Evolutionary conservation across 2,797 vertebrate genomes (phyloP).

Genomic region (Momotus momota): DNA sequence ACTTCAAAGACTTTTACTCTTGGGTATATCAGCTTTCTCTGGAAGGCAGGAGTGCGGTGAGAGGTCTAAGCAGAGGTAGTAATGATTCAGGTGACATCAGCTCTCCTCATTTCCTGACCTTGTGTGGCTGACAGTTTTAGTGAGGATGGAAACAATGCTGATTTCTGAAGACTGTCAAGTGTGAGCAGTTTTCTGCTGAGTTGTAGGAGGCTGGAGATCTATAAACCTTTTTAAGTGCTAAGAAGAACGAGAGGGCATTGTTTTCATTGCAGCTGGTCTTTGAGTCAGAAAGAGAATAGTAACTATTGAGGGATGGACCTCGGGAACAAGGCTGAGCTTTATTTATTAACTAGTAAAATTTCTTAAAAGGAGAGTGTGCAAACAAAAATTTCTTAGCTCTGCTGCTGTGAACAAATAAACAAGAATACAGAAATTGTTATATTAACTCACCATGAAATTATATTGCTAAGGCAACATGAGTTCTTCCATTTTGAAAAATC

Average conservation of each 20-base stretch:
- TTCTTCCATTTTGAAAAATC: not conserved
- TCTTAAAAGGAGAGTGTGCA: slow-evolving; percentile 69
- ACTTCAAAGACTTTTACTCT: slow-evolving; percentile 55
- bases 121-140: slow-evolving; percentile 61
- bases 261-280: slow-evolving; percentile 68
- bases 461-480: not conserved
- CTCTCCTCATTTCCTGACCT: slow-evolving; percentile 72
- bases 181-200: slow-evolving; percentile 78
- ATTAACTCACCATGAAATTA: slow-evolving; percentile 6
- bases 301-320: slow-evolving; percentile 43
- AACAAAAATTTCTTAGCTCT: slow-evolving; percentile 53
- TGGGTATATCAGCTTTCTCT: slow-evolving; percentile 3
- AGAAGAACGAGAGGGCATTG: slow-evolving; percentile 64
- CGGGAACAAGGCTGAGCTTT: slow-evolving; percentile 60
- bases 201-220: slow-evolving; percentile 81
- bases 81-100: slow-evolving; percentile 51
- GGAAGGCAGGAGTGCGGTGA: slow-evolving; percentile 23
- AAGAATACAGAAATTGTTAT: not conserved
- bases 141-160: slow-evolving; percentile 52
- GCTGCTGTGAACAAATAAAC: slow-evolving; percentile 12
- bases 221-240: slow-evolving; percentile 80
- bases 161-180: slow-evolving; percentile 79
- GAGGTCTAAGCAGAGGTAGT: slow-evolving; percentile 21
- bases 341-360: slow-evolving; percentile 73
- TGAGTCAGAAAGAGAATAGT: slow-evolving; percentile 46